Evolutionary conservation across 2,888 invertebrate species (phyloP).

Genomic region (Pogonocherus hispidulus): DNA sequence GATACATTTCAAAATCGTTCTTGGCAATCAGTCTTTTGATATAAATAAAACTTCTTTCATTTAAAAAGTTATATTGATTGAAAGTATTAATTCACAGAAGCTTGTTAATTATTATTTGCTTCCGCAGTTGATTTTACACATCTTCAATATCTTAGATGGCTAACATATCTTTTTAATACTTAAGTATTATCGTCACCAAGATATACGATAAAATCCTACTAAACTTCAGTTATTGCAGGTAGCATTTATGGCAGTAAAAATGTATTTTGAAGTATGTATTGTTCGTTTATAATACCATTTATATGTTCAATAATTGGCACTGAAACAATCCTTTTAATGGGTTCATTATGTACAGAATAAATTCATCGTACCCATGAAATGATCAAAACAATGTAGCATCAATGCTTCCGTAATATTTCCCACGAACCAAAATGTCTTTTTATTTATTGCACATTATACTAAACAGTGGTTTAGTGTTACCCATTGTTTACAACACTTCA

Average conservation of each 20-base stretch:
- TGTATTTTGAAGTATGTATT: not conserved
- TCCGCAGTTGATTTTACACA: too few relatives aligned
- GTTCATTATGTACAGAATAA: slow-evolving; percentile 14
- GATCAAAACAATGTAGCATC: slow-evolving; percentile 59
- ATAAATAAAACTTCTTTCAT: too few relatives aligned
- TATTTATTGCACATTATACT: slow-evolving; percentile 57
- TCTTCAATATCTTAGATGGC: too few relatives aligned
- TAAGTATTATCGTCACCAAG: too few relatives aligned
- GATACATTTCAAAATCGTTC: too few relatives aligned
- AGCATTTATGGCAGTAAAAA: not conserved
- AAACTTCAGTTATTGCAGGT: not conserved
- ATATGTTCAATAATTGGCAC: slow-evolving; percentile 26
- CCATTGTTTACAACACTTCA: slow-evolving; percentile 67
- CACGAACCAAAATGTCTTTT: slow-evolving; percentile 61
- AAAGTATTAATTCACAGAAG: too few relatives aligned
- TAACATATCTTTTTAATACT: too few relatives aligned
- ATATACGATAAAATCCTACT: too few relatives aligned
- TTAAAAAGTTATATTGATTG: too few relatives aligned
- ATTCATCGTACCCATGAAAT: slow-evolving; percentile 52
- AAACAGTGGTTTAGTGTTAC: slow-evolving; percentile 68
- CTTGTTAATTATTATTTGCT: too few relatives aligned
- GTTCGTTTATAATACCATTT: not conserved
- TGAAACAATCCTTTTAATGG: slow-evolving; percentile 19
- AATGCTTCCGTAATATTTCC: slow-evolving; percentile 57
- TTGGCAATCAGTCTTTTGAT: too few relatives aligned